Evolutionary conservation across 2,113 vertebrate genomes (phyloP).

Genomic region (Crotalus viridis): DNA sequence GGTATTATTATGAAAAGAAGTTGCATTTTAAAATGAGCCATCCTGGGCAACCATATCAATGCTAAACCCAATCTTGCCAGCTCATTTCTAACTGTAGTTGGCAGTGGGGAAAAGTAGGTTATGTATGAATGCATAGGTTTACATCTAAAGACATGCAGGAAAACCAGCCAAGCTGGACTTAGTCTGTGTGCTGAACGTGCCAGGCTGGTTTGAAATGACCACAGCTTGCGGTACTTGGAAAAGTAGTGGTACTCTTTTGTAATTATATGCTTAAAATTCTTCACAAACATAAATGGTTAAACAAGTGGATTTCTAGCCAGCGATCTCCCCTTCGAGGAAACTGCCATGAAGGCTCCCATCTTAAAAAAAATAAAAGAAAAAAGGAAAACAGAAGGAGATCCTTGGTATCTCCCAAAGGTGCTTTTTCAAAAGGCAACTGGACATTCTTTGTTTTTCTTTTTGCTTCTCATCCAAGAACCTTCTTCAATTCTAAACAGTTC

Average conservation of each 20-base stretch:
- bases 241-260: neutral
- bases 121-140: neutral
- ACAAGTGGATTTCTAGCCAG: neutral
- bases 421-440: too few species aligned
- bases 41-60: neutral
- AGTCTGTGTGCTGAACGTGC: neutral
- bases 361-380: too few species aligned
- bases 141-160: neutral
- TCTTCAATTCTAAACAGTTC: too few species aligned
- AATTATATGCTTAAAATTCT: neutral
- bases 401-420: neutral
- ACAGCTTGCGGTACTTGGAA: neutral
- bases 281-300: neutral
- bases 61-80: neutral
- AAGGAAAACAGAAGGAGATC: neutral
- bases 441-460: too few species aligned
- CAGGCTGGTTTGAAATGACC: neutral
- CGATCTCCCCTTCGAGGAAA: neutral
- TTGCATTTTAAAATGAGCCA: neutral
- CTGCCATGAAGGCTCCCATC: neutral
- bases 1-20: neutral
- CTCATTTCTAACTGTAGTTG: neutral
- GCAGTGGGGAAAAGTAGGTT: neutral
- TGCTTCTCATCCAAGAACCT: too few species aligned
- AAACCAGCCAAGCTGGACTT: neutral